Evolutionary conservation across 2,797 vertebrate genomes (phyloP).

Genomic region (Anolis apletophallus): DNA sequence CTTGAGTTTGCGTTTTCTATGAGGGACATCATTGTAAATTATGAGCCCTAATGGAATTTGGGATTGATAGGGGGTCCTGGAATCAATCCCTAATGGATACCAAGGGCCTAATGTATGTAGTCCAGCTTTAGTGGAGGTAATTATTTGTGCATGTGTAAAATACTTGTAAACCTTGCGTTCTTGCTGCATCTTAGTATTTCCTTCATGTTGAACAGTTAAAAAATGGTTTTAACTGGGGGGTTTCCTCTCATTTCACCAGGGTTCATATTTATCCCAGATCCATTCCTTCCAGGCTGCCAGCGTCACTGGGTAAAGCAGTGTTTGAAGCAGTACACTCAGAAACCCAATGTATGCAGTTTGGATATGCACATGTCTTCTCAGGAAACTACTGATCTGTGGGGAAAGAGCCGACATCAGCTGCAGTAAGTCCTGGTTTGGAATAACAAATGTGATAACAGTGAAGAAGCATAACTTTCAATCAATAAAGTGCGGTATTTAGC

Average conservation of each 20-base stretch:
- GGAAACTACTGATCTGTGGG: slow-evolving; percentile 90
- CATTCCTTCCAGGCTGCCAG: slow-evolving; percentile 89
- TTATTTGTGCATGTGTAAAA: not conserved
- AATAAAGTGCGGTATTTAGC: not conserved
- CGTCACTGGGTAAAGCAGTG: slow-evolving; percentile 91
- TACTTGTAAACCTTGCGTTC: not conserved
- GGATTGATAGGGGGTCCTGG: no score
- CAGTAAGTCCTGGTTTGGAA: slow-evolving; percentile 74
- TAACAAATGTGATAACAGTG: not conserved
- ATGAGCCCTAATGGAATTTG: no score
- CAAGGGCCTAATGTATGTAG: not conserved
- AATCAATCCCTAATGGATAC: no score
- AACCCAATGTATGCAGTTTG: slow-evolving; percentile 94
- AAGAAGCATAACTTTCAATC: not conserved
- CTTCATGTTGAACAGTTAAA: slow-evolving; percentile 18
- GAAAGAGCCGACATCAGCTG: slow-evolving; percentile 82
- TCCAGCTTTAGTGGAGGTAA: not conserved
- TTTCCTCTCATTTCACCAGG: slow-evolving; percentile 74
- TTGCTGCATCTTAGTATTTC: slow-evolving; percentile 1
- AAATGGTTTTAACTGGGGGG: slow-evolving; percentile 16
- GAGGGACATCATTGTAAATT: no score
- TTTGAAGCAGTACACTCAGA: slow-evolving; percentile 90
- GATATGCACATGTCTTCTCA: slow-evolving; percentile 91
- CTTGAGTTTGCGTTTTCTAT: no score
- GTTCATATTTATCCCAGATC: slow-evolving; percentile 93